Base-by-base conservation (phyloP, 1,140 invertebrate genomes). In the Ceratoteleas bidentatus region DNA sequence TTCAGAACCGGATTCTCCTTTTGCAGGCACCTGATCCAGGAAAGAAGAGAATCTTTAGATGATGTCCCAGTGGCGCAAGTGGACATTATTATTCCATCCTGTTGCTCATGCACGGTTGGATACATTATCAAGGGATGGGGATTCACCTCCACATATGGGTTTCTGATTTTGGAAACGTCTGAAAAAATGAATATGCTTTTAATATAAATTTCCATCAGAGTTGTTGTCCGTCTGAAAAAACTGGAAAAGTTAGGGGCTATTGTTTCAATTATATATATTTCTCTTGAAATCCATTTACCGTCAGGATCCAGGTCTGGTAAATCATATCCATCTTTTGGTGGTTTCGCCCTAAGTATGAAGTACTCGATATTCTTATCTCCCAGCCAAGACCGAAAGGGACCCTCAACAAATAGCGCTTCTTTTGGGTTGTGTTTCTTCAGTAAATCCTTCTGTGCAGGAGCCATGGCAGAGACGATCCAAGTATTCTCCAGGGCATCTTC, bases 381-480 rank as follows among this genome's bases (percentile, higher is more conserved):
- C 14, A 99, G 87, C 94, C 96, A 99, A 10, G 98, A 93, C 65
- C 92, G 91, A 88, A 95, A 98, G 0, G 96, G 95, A 5, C 98
- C 98, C 90, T 99, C 97, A 0, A 99, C 95, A 87, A 95, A 96
- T 15, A 98, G 87, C 0, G 98, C 94, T 53, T 93, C 91, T 50
- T 94, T 92, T n/a, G 87, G 83, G 0, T 78, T n/a, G 85, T 98
- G 95, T 68, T 94, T 91, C n/a, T 91, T 85, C 10, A 99, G 87
- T 15, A 99, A 90, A 40, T 94, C 87, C 70, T 93, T 92, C 89
- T 99, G 98, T 6, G 90, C 90, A 33, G 93, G 93, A 91, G 96
- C 97, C 88, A 98, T 97, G 0, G 95, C 96, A 89, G 96, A 98
- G 0, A 98, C 95, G 77, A 99, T 96, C 97, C 98, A 99, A 0